phyloP scores from a whole-genome alignment of 2,888 invertebrate genomes.

The Zootermopsis nevadensis region DNA sequence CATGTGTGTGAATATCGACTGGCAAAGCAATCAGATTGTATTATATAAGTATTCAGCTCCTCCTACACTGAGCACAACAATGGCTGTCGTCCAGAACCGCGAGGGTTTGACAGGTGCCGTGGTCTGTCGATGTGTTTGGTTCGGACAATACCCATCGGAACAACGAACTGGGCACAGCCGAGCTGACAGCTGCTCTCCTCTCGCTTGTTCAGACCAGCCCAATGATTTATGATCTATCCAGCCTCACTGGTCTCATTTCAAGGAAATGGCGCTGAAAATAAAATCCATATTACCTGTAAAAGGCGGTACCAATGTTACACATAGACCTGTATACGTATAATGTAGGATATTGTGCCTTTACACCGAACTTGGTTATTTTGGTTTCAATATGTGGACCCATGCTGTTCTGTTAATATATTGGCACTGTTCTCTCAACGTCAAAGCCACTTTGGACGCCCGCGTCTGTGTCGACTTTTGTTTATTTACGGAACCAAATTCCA shows the following conservation, averaged over 20 bases:
- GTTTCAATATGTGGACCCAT: no score
- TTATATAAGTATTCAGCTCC: no score
- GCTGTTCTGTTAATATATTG: no score
- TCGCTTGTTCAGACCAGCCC: neutral
- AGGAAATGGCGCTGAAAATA: neutral
- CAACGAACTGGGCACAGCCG: neutral
- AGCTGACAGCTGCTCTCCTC: slow-evolving; percentile 6
- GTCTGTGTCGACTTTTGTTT: no score
- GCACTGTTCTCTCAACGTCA: no score
- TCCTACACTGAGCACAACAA: neutral
- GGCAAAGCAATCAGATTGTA: no score
- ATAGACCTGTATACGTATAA: neutral
- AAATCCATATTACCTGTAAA: neutral
- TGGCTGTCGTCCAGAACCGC: neutral
- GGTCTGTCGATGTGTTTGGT: neutral
- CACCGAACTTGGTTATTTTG: no score
- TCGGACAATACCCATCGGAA: neutral
- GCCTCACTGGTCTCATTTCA: neutral
- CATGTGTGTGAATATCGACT: no score
- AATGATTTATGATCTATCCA: slow-evolving; percentile 5
- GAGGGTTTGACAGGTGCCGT: slow-evolving; percentile 11
- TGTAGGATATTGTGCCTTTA: no score
- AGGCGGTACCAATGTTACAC: neutral
- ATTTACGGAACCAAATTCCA: no score
- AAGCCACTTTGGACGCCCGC: no score